Percentiles rank a stretch among this genome's conserved stretches.
Conservation (phyloP, 2,113 vertebrate genomes). For the Podiceps cristatus region DNA sequence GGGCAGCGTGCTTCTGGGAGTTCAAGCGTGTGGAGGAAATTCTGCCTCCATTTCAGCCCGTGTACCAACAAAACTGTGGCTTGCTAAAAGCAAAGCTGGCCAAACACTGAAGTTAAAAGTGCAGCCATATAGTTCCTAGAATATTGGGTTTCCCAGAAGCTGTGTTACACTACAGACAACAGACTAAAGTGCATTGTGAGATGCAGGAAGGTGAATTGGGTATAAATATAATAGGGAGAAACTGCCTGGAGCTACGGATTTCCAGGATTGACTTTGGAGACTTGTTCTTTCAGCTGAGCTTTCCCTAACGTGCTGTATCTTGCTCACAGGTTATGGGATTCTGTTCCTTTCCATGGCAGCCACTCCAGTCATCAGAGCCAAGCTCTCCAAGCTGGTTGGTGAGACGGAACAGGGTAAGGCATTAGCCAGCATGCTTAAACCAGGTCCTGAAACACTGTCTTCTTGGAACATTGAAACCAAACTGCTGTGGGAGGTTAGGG, state of each 20-base stretch:
- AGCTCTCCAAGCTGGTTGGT: constrained; percentile 90
- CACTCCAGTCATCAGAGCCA: constrained; percentile 91
- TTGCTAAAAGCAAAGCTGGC: background rate
- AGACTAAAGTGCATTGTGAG: background rate
- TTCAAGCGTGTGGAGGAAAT: rapidly evolving
- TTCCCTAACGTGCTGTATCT: background rate
- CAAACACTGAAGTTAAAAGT: background rate
- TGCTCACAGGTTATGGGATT: constrained; percentile 85
- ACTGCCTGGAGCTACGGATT: background rate
- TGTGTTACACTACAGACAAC: background rate
- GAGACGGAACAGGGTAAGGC: constrained; percentile 88
- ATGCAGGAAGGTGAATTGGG: background rate
- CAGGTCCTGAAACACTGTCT: background rate
- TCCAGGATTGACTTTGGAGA: background rate
- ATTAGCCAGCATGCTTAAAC: background rate
- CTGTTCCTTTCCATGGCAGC: constrained; percentile 86
- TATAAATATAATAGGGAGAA: background rate
- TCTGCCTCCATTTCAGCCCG: rapidly evolving
- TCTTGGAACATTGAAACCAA: background rate
- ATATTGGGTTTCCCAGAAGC: background rate
- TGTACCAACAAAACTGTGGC: background rate
- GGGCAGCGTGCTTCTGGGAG: background rate
- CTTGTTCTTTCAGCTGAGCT: background rate
- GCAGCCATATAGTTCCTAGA: background rate
- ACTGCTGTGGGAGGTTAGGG: background rate